A percentile compares a stretch with the other conserved stretches of the same genome.
These are phyloP conservation scores for Acanthisitta chloris DNA, from an alignment of 2,113 vertebrate species.

Conservation along the genomic window DNA sequence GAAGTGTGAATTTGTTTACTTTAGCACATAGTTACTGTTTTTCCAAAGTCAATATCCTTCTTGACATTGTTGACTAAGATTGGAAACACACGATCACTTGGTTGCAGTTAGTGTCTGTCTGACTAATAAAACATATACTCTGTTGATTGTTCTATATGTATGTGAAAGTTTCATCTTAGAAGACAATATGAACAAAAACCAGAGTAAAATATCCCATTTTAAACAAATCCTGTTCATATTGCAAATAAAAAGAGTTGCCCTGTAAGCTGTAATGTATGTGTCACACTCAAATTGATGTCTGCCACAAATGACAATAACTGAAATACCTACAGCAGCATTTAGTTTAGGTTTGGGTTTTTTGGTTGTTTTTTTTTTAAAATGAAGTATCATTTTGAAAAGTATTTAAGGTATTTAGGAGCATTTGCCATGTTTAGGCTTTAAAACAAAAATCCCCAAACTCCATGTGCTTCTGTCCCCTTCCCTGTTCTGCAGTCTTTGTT, in stretches of 20 bases:
- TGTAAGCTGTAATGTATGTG: neutral
- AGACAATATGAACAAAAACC: neutral
- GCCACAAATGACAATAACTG: neutral
- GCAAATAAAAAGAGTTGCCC: neutral
- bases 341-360: neutral
- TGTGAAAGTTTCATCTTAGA: neutral
- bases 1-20: neutral
- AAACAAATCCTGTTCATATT: neutral
- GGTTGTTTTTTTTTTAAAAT: neutral
- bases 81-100: neutral
- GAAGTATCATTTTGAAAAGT: neutral
- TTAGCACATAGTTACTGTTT: neutral
- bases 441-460: neutral
- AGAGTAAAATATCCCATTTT: neutral
- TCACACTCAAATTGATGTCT: neutral
- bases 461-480: neutral
- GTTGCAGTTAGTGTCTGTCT: neutral
- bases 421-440: neutral
- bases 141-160: neutral
- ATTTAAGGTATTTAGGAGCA: neutral
- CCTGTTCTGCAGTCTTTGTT: neutral
- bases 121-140: neutral
- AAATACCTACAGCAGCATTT: neutral
- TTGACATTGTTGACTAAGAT: neutral
- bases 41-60: neutral